Base-by-base conservation (phyloP, 1,140 invertebrate genomes). In the Scaptomyza montana region DNA sequence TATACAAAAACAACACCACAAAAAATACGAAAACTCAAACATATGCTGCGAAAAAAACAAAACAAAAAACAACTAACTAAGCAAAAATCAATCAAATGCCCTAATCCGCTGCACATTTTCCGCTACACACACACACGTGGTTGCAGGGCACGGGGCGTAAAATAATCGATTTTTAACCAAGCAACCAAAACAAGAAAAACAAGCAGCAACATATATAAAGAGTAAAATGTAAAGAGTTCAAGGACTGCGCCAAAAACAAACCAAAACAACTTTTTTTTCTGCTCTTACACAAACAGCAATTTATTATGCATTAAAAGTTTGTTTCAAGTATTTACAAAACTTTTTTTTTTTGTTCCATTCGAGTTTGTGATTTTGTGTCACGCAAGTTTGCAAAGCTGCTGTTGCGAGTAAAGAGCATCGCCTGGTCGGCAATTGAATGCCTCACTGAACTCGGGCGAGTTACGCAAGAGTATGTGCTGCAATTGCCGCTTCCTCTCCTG, bases 31-130 rank as follows among this genome's bases (percentile, higher is more conserved):
- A 19, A 49, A n/a, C 16, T 59, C 45, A 63, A 82, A 53, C 80
- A 84, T 82, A 84, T 84, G 80, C 54, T 71, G 64, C 39, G 49
- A n/a, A 60, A 60, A 61, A 49, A 43, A 43, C n/a, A 49, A 30
- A 13, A 53, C 39, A 56, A 36, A 53, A 16, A 16, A 16, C 16
- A 55, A n/a, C 36, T 49, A 63, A 47, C 39, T 64, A 63, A 59
- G 25, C 63, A 69, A 86, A 82, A 86, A 89, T 89, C 82, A 86
- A 86, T 82, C 70, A 51, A 59, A 39, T 36, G 2, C 36, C 47
- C 21, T 19, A 9, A 9, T 16, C 56, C 19, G 5, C 30, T 25
- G 2, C 3, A 25, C 47, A 13, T 19, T 7, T 16, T 16, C 30
- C 28, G 13, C 30, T 30, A 30, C 7, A 36, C 7, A 36, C 33